phyloP scores from a whole-genome alignment of 2,888 invertebrate species.

The Folsomia manolachei region DNA sequence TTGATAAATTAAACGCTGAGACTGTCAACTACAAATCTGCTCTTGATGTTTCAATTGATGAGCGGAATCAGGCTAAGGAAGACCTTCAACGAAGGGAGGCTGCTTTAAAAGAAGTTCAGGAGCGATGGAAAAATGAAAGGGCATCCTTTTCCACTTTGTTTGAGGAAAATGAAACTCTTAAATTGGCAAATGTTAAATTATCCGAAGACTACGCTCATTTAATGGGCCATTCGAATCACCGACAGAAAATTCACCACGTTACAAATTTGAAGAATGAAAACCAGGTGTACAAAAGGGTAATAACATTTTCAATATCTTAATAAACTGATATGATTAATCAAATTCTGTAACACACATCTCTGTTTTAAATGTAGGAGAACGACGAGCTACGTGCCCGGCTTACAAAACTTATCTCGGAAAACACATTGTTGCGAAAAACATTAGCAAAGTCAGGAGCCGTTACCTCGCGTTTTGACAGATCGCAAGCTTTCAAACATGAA shows the following conservation, averaged over 20 bases:
- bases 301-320: background rate
- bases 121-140: background rate
- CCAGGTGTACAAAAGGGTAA: constrained; percentile 23
- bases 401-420: background rate
- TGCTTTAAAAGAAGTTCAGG: background rate
- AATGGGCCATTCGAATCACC: constrained; percentile 33
- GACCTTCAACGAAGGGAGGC: too few species aligned
- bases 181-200: background rate
- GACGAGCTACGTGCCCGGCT: background rate
- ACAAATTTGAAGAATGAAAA: constrained; percentile 34
- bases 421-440: background rate
- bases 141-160: background rate
- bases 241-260: constrained; percentile 34
- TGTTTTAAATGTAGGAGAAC: constrained; percentile 5
- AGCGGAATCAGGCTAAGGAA: too few species aligned
- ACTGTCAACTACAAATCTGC: too few species aligned
- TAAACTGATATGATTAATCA: background rate
- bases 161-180: background rate
- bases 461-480: constrained; percentile 2
- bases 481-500: constrained; percentile 7
- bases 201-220: constrained; percentile 21
- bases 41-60: too few species aligned
- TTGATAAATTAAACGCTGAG: too few species aligned
- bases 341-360: background rate
- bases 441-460: background rate